These are phyloP conservation scores for Phalacrocorax carbo DNA, from an alignment of 2,113 vertebrate genomes.

Conservation along the genomic window DNA sequence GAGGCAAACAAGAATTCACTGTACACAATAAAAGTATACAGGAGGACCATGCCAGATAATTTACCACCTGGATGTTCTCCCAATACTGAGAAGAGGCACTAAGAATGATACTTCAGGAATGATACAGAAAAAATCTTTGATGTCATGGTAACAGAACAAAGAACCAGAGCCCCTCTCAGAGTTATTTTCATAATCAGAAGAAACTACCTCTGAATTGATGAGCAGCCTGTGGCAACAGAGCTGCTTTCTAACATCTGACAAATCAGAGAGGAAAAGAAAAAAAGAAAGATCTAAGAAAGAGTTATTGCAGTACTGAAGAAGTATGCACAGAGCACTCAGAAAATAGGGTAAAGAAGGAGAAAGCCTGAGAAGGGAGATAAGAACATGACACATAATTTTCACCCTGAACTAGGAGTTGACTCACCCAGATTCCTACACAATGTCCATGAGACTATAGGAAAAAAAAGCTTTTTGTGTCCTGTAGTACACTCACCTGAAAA, in stretches of 20 bases:
- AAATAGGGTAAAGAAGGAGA: not conserved
- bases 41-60: not conserved
- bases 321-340: not conserved
- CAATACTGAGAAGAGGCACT: not conserved
- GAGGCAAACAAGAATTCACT: not conserved
- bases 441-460: not conserved
- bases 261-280: not conserved
- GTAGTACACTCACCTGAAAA: not conserved
- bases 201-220: not conserved
- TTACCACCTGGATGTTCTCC: not conserved
- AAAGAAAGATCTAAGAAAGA: not conserved
- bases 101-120: not conserved
- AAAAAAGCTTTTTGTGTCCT: not conserved
- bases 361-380: not conserved
- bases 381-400: not conserved
- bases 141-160: slow-evolving; percentile 37
- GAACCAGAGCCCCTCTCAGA: not conserved
- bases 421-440: not conserved
- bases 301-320: not conserved
- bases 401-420: not conserved
- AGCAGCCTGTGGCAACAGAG: not conserved
- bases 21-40: not conserved
- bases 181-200: slow-evolving; percentile 26
- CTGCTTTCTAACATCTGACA: not conserved
- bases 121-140: not conserved